These are phyloP conservation scores for Brachionus sp. DNA, from an alignment of 1,140 invertebrate species.

Conservation along the genomic window DNA sequence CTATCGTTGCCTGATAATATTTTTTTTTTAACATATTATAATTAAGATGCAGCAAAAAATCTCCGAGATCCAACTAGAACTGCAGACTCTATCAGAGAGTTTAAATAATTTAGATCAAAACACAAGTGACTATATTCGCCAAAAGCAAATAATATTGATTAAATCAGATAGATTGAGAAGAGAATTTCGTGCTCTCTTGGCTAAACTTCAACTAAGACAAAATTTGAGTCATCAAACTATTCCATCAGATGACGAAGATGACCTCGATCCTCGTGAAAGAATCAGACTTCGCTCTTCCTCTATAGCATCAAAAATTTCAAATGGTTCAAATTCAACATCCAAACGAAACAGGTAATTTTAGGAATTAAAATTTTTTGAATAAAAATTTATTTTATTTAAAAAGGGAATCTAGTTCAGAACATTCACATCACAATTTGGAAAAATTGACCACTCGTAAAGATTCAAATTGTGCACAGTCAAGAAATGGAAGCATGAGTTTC, in stretches of 20 bases:
- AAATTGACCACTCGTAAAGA: constrained; percentile 3
- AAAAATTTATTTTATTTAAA: not conserved
- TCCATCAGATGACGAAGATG: constrained; percentile 46
- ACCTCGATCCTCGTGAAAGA: constrained; percentile 24
- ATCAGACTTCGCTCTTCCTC: constrained; percentile 8
- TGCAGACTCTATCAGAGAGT: not conserved
- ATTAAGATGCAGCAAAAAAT: constrained; percentile 37
- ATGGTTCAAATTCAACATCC: constrained; percentile 15
- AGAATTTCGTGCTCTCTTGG: not conserved
- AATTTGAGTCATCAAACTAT: not conserved
- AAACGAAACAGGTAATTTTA: constrained; percentile 27
- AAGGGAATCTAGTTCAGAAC: constrained; percentile 22
- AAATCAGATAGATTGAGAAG: constrained; percentile 18
- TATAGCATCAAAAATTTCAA: constrained; percentile 11
- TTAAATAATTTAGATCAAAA: not conserved
- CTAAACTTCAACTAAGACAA: constrained; percentile 23
- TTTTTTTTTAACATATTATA: not conserved
- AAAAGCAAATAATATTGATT: constrained; percentile 30
- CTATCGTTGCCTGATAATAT: not conserved
- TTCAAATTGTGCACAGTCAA: constrained; percentile 6
- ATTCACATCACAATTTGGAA: constrained; percentile 6
- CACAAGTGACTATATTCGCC: not conserved
- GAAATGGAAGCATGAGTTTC: not conserved
- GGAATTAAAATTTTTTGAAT: not conserved
- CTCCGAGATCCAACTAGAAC: constrained; percentile 11